Base-by-base conservation (phyloP, 1,140 invertebrate genomes). In the Drosophila equinoxialis region DNA sequence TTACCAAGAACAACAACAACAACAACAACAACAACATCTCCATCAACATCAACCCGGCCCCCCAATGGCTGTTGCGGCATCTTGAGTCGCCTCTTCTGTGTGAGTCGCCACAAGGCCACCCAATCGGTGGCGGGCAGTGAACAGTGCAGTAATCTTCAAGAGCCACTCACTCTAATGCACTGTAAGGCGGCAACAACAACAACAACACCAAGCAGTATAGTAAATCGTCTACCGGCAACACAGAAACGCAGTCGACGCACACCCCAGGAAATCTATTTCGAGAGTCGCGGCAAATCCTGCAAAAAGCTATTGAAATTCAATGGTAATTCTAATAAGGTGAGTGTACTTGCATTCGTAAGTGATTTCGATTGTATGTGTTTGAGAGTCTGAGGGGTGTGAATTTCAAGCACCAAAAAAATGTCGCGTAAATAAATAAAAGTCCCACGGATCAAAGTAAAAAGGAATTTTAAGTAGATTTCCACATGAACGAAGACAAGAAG, bases 211-310 rank as follows among this genome's bases (percentile, higher is more conserved):
- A 75, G 80, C 59, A 74, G 79, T 61, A 60, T 78, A 51, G 17
- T 51, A 23, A 51, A 51, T 11, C 45, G 45, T 11, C 45, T 51
- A 65, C 70, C 82, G 75, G 26, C 74, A 83, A 58, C 79, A 41
- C 68, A 79, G 57, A 73, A 79, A 59, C 79, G 77, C 65, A 73
- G 84, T 30, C 83, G 90, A 39, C 94, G 95, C 48, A 92, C 90
- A 60, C 91, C 95, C 41, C 95, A 96, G 91, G 93, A 95, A 93
- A 95, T 95, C 90, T 96, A 96, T 82, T 95, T 95, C 75, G 95
- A 96, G 83, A 95, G 94, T 75, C 93, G 94, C 35, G 95, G 95
- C 65, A 95, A 95, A 81, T 95, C 94, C 82, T 96, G 95, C 92
- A 94, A 94, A 79, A 95, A 96, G 90, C 92, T 96, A 30, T 93